Evolutionary conservation across 2,113 vertebrate genomes (phyloP).

Genomic region (Dinomys branickii): DNA sequence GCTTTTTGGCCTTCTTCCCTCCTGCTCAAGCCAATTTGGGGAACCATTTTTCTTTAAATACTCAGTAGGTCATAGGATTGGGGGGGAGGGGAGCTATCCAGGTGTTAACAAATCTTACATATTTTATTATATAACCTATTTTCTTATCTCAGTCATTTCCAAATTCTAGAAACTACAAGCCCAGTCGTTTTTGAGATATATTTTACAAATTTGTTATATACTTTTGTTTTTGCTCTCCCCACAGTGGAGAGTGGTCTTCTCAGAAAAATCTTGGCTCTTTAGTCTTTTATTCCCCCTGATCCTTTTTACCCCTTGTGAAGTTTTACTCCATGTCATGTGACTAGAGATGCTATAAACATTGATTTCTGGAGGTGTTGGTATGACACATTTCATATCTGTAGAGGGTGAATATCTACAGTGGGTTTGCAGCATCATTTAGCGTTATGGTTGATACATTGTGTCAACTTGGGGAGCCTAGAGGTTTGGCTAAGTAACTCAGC

Average conservation of each 20-base stretch:
- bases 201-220: neutral
- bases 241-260: neutral
- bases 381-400: neutral
- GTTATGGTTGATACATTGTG: too few relatives aligned
- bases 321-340: neutral
- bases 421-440: neutral
- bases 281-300: neutral
- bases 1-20: neutral
- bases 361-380: neutral
- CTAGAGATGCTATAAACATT: neutral
- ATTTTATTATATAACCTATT: neutral
- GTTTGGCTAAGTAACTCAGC: too few relatives aligned
- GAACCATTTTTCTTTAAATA: neutral
- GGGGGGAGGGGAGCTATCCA: neutral
- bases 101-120: neutral
- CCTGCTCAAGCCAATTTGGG: neutral
- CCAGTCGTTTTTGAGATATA: neutral
- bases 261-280: neutral
- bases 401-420: neutral
- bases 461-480: too few relatives aligned
- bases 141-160: neutral
- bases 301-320: neutral
- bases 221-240: neutral
- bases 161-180: constrained; percentile 18
- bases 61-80: neutral